A percentile compares a stretch with the other conserved stretches of the same genome.
These are phyloP conservation scores for Dallia pectoralis DNA, from an alignment of 2,797 vertebrate species.

Conservation along the genomic window DNA sequence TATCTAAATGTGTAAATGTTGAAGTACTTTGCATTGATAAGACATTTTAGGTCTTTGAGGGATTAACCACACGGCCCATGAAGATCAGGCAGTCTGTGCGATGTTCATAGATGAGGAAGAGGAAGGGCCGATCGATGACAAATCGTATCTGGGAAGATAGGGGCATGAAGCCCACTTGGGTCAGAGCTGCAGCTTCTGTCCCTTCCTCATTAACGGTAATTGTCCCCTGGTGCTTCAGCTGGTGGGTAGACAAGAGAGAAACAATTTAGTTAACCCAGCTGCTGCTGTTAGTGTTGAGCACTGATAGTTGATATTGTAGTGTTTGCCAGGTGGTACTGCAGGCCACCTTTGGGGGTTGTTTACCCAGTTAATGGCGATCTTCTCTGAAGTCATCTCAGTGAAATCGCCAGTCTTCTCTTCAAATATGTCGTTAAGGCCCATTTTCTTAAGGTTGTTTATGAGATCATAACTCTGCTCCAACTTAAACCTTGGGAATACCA, in stretches of 20 bases:
- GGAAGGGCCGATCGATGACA: constrained; percentile 85
- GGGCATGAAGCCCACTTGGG: constrained; percentile 93
- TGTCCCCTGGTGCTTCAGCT: constrained; percentile 81
- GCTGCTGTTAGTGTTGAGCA: background rate
- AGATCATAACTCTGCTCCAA: constrained; percentile 92
- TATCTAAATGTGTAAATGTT: no score
- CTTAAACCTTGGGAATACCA: constrained; percentile 90
- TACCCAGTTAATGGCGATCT: constrained; percentile 85
- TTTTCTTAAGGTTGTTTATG: constrained; percentile 81
- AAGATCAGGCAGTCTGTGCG: constrained; percentile 93
- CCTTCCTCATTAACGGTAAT: constrained; percentile 98
- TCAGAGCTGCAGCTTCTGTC: constrained; percentile 88
- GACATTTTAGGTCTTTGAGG: constrained; percentile 73
- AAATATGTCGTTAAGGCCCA: constrained; percentile 88
- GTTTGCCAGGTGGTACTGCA: background rate
- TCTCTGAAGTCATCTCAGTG: constrained; percentile 84
- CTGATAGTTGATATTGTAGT: background rate
- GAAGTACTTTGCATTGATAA: no score
- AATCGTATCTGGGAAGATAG: constrained; percentile 92
- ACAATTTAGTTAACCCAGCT: background rate
- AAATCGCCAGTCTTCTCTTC: constrained; percentile 80
- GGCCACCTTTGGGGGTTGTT: background rate
- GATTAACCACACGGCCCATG: constrained; percentile 90
- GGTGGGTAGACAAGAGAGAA: background rate
- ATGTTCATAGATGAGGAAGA: constrained; percentile 94